phyloP scores from a whole-genome alignment of 2,888 invertebrate genomes.

The Caenorhabditis sulstoni region DNA sequence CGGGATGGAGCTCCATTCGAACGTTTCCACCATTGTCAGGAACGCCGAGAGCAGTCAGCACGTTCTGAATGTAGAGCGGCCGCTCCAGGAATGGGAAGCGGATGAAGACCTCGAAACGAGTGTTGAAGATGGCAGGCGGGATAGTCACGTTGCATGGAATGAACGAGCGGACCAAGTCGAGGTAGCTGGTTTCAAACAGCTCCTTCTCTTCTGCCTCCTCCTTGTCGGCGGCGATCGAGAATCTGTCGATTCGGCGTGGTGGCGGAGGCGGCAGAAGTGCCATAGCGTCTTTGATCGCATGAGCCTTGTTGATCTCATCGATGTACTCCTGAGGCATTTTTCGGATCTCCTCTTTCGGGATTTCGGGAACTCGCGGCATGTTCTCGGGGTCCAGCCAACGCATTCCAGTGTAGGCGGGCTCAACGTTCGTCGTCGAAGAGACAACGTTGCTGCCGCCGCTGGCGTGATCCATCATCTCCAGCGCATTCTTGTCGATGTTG shows the following conservation, averaged over 20 bases:
- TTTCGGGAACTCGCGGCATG: neutral
- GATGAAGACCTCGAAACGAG: constrained; percentile 30
- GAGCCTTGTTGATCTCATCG: neutral
- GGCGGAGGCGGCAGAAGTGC: too few species aligned
- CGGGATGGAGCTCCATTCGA: neutral
- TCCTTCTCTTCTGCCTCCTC: neutral
- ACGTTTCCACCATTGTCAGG: neutral
- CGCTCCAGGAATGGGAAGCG: constrained; percentile 36
- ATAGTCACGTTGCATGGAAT: neutral
- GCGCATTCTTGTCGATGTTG: too few species aligned
- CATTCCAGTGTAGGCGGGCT: neutral
- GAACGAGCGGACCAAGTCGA: neutral
- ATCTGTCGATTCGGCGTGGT: too few species aligned
- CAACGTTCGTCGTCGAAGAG: neutral
- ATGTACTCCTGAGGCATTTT: neutral
- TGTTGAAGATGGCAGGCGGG: neutral
- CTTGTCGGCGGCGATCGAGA: too few species aligned
- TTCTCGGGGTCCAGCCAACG: neutral
- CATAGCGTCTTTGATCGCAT: too few species aligned
- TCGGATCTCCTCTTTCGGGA: neutral
- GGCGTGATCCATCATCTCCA: too few species aligned
- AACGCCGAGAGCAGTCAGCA: constrained; percentile 5
- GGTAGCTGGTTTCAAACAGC: neutral
- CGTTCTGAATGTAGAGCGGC: constrained; percentile 24
- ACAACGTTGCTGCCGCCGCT: too few species aligned